These are phyloP conservation scores for Agonopterix alstromeriana DNA, from an alignment of 2,888 invertebrate genomes.

Conservation along the genomic window DNA sequence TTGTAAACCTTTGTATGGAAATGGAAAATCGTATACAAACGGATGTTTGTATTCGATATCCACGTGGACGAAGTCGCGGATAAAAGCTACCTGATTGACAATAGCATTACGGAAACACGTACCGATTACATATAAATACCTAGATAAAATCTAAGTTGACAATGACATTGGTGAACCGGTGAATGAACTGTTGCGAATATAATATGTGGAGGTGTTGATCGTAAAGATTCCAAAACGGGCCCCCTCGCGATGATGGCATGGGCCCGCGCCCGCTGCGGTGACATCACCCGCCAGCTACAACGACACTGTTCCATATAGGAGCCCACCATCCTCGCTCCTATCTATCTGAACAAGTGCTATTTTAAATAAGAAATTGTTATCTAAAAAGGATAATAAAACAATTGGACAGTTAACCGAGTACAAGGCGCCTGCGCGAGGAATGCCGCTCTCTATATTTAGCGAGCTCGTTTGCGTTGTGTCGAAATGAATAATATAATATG, in stretches of 20 bases:
- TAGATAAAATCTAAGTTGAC: slow-evolving; percentile 47
- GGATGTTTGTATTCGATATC: no score
- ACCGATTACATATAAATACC: slow-evolving; percentile 6
- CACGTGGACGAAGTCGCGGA: no score
- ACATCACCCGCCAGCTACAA: slow-evolving; percentile 53
- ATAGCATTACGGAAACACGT: no score
- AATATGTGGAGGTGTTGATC: slow-evolving; percentile 64
- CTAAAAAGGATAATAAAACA: slow-evolving; percentile 56
- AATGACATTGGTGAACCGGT: slow-evolving; percentile 52
- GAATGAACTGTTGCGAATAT: slow-evolving; percentile 60
- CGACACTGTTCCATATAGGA: slow-evolving; percentile 46
- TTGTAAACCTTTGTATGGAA: no score
- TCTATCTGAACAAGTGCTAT: slow-evolving; percentile 30
- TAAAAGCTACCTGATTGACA: no score
- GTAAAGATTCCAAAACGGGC: slow-evolving; percentile 67
- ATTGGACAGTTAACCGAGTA: slow-evolving; percentile 47
- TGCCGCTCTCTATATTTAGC: slow-evolving; percentile 66
- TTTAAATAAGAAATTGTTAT: slow-evolving; percentile 52
- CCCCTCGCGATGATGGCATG: slow-evolving; percentile 50
- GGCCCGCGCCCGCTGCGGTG: slow-evolving; percentile 27
- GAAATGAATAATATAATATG: slow-evolving; percentile 63
- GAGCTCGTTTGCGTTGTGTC: slow-evolving; percentile 59
- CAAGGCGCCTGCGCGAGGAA: slow-evolving; percentile 52
- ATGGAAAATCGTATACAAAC: no score
- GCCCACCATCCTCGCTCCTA: slow-evolving; percentile 21